Evolutionary conservation across 2,113 vertebrate species (phyloP).

Genomic region (Dolichotis patagonum): DNA sequence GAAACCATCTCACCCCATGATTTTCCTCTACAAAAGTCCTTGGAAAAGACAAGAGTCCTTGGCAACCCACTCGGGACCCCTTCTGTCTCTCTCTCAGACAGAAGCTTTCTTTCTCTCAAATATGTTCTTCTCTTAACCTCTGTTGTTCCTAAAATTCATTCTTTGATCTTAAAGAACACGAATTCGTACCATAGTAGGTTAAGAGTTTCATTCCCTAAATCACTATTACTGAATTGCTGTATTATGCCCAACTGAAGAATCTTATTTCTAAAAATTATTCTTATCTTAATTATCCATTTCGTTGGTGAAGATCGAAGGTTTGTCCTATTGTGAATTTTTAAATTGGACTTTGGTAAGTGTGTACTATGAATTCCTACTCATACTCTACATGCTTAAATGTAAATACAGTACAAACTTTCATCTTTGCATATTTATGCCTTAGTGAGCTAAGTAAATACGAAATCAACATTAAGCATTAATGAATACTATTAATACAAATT

Average conservation of each 20-base stretch:
- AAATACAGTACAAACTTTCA: background rate
- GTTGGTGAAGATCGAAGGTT: background rate
- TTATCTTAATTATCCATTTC: background rate
- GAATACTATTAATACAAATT: background rate
- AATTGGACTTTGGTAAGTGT: background rate
- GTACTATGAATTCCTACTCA: background rate
- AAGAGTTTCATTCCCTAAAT: no score
- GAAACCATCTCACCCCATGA: no score
- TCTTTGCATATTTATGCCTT: background rate
- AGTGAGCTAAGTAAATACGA: background rate
- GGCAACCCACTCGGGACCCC: no score
- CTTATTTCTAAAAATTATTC: background rate
- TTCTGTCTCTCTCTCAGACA: no score
- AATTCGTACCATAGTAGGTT: no score
- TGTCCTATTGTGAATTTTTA: background rate
- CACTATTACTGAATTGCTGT: background rate
- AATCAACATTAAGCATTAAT: background rate
- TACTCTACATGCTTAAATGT: conserved; percentile 7
- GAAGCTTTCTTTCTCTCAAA: no score
- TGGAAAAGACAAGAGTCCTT: no score
- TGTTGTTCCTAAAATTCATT: no score
- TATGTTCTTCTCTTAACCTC: no score
- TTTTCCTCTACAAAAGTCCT: no score
- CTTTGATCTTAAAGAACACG: no score
- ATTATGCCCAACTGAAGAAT: background rate